Base-by-base conservation (phyloP, 1,140 invertebrate species). In the Thaumatotibia leucotreta region DNA sequence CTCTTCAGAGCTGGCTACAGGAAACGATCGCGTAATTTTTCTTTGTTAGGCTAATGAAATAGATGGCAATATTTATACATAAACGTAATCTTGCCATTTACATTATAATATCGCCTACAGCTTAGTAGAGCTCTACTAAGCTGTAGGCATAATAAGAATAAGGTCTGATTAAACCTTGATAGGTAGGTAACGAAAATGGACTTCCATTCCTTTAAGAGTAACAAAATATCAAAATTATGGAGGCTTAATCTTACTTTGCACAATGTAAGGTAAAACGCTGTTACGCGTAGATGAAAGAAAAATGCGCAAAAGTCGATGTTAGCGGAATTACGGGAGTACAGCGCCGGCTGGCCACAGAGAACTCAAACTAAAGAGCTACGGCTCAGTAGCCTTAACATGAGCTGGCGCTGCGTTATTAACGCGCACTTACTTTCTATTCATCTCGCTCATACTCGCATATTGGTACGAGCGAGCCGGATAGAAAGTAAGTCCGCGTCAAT, bases 281-380 rank as follows among this genome's bases (percentile, higher is more conserved):
- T 27, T 27, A 58, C 23, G 24, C 24, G 24, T 58, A 58, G 23
- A 58, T 58, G n/a, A 58, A 58, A 58, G 52, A 58, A 58, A 29
- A 29, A 58, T 58, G 52, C 23, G 20, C 27, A 24, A 31, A 58
- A 58, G 52, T 58, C 24, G 52, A 58, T 58, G 52, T 58, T 58
- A 29, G 52, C 52, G 52, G 14, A 31, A 58, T 58, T 14, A 58
- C 11, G 24, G 24, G 17, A 14, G 39, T 45, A 45, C 3, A 9
- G 14, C 17, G 5, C 39, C 14, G n/a, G 14, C n/a, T 17, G 39
- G 17, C 39, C 14, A 45, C 17, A 45, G 39, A 45, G 4, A 20
- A 45, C 39, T 20, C 0, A 45, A 45, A 20, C n/a, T 45, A 45
- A 14, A 45, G 39, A 20, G 39, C 39, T 6, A 45, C 39, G n/a